These are phyloP conservation scores for Gortyna flavago DNA, from an alignment of 2,888 invertebrate species.

Conservation along the genomic window DNA sequence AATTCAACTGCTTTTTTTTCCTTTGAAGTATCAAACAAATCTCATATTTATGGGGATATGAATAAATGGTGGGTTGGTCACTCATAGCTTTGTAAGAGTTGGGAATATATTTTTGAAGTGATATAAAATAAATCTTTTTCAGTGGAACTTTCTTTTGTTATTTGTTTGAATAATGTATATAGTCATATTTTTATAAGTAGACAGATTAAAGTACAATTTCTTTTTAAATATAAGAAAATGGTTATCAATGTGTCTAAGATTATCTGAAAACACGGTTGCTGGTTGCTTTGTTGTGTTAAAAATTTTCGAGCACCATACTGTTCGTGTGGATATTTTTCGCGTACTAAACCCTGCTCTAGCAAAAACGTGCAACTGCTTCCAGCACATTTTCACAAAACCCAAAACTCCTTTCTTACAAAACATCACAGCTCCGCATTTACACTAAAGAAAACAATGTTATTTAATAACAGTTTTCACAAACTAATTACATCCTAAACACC, in stretches of 20 bases:
- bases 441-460: slow-evolving; percentile 21
- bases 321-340: neutral
- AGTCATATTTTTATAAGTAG: neutral
- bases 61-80: slow-evolving; percentile 32
- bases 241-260: neutral
- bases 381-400: slow-evolving; percentile 1
- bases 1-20: slow-evolving; percentile 80
- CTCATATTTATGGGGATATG: slow-evolving; percentile 64
- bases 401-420: neutral
- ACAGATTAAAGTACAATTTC: neutral
- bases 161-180: neutral
- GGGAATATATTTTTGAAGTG: neutral
- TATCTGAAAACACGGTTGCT: neutral
- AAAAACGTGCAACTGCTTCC: neutral
- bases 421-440: neutral
- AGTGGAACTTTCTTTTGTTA: neutral
- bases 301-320: neutral
- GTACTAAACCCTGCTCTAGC: slow-evolving; percentile 12
- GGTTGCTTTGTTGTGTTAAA: neutral
- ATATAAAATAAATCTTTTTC: neutral
- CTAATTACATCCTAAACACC: slow-evolving; percentile 40
- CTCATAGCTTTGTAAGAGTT: slow-evolving; percentile 17
- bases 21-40: slow-evolving; percentile 67
- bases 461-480: slow-evolving; percentile 41
- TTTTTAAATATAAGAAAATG: neutral